These are phyloP conservation scores for Alcedo atthis DNA, from an alignment of 2,797 vertebrate genomes.

Conservation along the genomic window DNA sequence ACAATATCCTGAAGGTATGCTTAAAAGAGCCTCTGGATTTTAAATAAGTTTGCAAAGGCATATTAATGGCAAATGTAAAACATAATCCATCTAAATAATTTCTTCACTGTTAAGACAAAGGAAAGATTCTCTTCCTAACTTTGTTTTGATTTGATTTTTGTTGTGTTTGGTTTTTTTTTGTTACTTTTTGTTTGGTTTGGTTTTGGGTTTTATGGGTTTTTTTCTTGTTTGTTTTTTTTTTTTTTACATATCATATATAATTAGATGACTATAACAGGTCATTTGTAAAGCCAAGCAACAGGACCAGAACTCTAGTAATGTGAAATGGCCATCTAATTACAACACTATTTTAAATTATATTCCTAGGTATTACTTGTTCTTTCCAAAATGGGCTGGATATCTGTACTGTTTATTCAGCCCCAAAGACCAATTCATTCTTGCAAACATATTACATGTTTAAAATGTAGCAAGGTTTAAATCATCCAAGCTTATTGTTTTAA, in stretches of 20 bases:
- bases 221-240: conserved; percentile 1
- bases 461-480: conserved; percentile 57
- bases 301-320: conserved; percentile 18
- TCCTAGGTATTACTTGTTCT: conserved; percentile 43
- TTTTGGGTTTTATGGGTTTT: neutral
- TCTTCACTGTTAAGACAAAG: conserved; percentile 10
- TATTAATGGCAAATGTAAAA: neutral
- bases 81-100: conserved; percentile 45
- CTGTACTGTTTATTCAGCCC: conserved; percentile 52
- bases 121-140: conserved; percentile 34
- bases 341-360: conserved; percentile 45
- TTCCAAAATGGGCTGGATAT: conserved; percentile 51
- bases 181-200: too few relatives aligned
- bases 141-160: neutral
- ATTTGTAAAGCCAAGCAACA: conserved; percentile 47
- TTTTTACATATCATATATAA: neutral
- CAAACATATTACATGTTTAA: conserved; percentile 61
- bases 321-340: conserved; percentile 56
- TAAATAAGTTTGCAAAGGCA: conserved; percentile 7
- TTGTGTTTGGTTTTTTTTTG: neutral
- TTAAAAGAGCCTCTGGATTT: neutral
- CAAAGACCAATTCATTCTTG: conserved; percentile 60
- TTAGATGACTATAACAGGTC: conserved; percentile 9
- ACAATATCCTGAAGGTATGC: neutral
- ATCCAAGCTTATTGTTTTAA: conserved; percentile 56